Evolutionary conservation across 1,140 invertebrate species (phyloP).

Genomic region (Drosophila bocqueti): DNA sequence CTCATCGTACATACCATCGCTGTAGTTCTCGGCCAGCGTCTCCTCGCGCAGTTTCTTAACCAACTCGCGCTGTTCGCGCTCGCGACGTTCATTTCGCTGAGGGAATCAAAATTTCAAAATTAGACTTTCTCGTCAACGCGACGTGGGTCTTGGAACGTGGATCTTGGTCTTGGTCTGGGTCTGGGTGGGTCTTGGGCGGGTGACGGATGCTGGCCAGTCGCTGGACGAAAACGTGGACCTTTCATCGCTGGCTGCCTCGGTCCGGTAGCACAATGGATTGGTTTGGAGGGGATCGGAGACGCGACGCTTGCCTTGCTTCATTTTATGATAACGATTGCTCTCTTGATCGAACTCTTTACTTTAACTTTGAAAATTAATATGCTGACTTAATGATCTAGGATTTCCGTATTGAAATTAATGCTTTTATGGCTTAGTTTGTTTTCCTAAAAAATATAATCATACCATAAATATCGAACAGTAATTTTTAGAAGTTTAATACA

Average conservation of each 20-base stretch:
- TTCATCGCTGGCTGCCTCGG: slow-evolving; percentile 1
- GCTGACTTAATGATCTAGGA: too few species aligned
- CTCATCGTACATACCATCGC: slow-evolving; percentile 88
- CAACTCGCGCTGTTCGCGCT: slow-evolving; percentile 93
- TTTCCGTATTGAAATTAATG: too few species aligned
- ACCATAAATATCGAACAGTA: too few species aligned
- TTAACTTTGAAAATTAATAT: background rate
- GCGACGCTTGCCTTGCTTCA: slow-evolving; percentile 24
- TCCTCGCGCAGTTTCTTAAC: slow-evolving; percentile 89
- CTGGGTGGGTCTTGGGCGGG: slow-evolving; percentile 2
- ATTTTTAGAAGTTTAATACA: too few species aligned
- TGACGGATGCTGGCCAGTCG: background rate
- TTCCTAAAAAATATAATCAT: too few species aligned
- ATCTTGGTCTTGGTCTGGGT: slow-evolving; percentile 1
- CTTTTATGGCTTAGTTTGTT: too few species aligned
- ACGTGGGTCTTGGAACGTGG: slow-evolving; percentile 22
- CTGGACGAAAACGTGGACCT: background rate
- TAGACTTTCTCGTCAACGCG: slow-evolving; percentile 82
- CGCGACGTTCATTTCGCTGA: slow-evolving; percentile 93
- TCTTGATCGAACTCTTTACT: too few species aligned
- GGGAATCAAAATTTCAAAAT: slow-evolving; percentile 85
- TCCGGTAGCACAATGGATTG: background rate
- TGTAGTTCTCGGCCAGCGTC: slow-evolving; percentile 87
- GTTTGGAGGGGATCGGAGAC: background rate
- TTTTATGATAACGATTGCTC: too few species aligned